A percentile compares a stretch with the other conserved stretches of the same genome.
Evolutionary conservation across 2,113 vertebrate genomes (phyloP).

Genomic region (Oreotrochilus melanogaster): DNA sequence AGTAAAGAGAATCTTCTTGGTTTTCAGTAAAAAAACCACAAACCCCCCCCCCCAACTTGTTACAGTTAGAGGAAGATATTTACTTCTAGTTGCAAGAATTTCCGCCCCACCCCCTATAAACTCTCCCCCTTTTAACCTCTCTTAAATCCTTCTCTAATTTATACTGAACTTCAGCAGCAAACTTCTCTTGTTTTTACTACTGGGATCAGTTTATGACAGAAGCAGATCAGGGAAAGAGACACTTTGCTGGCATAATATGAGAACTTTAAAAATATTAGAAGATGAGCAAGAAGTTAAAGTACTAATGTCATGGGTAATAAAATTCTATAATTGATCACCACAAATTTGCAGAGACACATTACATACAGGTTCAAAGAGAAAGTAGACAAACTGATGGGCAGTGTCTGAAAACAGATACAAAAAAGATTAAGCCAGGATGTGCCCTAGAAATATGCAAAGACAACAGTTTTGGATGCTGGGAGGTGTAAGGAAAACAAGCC

Average conservation of each 20-base stretch:
- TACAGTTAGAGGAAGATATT: neutral
- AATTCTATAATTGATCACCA: neutral
- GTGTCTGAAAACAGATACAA: neutral
- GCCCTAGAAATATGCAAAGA: neutral
- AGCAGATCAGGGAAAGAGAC: neutral
- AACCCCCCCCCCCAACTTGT: neutral
- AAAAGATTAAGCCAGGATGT: neutral
- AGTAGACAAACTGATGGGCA: neutral
- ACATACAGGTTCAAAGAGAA: neutral
- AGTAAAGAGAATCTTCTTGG: neutral
- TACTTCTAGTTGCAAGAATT: neutral
- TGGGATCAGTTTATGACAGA: neutral
- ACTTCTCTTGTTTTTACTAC: neutral
- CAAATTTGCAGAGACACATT: neutral
- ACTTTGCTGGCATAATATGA: neutral
- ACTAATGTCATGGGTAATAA: neutral
- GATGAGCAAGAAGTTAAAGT: neutral
- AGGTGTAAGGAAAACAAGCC: neutral
- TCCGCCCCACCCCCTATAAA: rapidly evolving
- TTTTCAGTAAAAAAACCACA: neutral
- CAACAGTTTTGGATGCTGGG: neutral
- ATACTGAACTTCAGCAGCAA: neutral
- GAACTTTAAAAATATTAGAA: neutral
- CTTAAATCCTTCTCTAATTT: neutral
- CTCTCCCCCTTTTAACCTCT: neutral